Percentiles rank a stretch among this genome's conserved stretches.
phyloP scores from a whole-genome alignment of 1,140 invertebrate species.

The Diabrotica virgifera region DNA sequence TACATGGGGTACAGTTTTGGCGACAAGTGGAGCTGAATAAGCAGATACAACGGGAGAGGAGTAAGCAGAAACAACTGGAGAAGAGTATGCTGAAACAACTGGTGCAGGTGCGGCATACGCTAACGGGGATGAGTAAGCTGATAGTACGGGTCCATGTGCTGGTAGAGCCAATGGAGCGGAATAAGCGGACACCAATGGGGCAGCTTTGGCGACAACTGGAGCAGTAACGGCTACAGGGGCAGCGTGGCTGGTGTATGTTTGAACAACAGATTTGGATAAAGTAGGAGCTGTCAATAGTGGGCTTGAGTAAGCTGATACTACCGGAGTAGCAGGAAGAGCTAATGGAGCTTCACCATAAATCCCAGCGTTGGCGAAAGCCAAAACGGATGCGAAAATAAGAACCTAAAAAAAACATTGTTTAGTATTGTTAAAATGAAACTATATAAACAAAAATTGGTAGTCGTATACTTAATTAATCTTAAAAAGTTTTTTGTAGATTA shows the following conservation, averaged over 20 bases:
- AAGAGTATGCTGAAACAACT: too few relatives aligned
- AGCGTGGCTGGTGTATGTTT: conserved; percentile 55
- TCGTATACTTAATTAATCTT: too few relatives aligned
- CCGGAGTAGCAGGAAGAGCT: conserved; percentile 25
- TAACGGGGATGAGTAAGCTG: too few relatives aligned
- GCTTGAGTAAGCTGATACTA: conserved; percentile 23
- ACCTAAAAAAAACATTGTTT: conserved; percentile 29
- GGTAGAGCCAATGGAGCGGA: conserved; percentile 20
- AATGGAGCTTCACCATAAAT: conserved; percentile 25
- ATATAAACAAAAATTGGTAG: too few relatives aligned
- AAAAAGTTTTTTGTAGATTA: too few relatives aligned
- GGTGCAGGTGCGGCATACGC: too few relatives aligned
- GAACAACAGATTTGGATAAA: conserved; percentile 55
- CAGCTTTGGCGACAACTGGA: conserved; percentile 56
- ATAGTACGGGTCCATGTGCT: background rate
- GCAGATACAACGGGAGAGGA: conserved; percentile 26
- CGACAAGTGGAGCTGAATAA: conserved; percentile 44
- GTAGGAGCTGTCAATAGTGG: conserved; percentile 34
- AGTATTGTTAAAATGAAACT: too few relatives aligned
- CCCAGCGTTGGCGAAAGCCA: conserved; percentile 43
- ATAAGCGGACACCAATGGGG: conserved; percentile 38
- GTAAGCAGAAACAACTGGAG: too few relatives aligned
- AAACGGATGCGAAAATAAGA: conserved; percentile 35
- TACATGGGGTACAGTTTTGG: conserved; percentile 34
- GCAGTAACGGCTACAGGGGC: conserved; percentile 24